phyloP scores from a whole-genome alignment of 2,113 vertebrate genomes.

The Xiphophorus hellerii region DNA sequence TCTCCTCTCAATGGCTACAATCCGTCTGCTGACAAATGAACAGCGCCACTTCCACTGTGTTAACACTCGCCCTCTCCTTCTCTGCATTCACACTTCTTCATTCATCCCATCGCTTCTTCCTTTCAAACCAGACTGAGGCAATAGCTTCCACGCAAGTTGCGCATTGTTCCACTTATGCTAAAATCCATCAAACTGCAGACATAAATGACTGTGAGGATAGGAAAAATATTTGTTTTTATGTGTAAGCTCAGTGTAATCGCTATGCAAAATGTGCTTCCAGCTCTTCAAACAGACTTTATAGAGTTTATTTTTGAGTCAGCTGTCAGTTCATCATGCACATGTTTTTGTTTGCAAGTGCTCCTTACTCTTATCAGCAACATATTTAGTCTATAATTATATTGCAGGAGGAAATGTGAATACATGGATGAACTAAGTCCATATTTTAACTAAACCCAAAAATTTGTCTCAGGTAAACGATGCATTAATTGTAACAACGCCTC shows the following conservation, averaged over 20 bases:
- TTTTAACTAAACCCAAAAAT: not conserved
- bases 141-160: slow-evolving; percentile 39
- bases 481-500: not conserved
- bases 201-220: slow-evolving; percentile 18
- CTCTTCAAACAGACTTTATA: slow-evolving; percentile 17
- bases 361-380: not conserved
- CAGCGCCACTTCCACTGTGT: slow-evolving; percentile 55
- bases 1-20: slow-evolving; percentile 75
- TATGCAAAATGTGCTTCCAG: slow-evolving; percentile 14
- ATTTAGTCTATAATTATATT: slow-evolving; percentile 25
- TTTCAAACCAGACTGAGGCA: slow-evolving; percentile 40
- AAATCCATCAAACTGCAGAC: slow-evolving; percentile 42
- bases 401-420: not conserved
- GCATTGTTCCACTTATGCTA: slow-evolving; percentile 41
- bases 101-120: slow-evolving; percentile 51
- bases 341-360: too few species aligned
- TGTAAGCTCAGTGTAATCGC: slow-evolving; percentile 13
- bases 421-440: not conserved
- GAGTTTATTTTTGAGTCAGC: not conserved
- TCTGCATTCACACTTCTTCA: slow-evolving; percentile 48
- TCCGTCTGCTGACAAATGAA: slow-evolving; percentile 76
- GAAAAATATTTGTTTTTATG: slow-evolving; percentile 16
- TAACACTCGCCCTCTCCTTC: slow-evolving; percentile 40
- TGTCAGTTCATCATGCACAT: not conserved
- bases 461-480: not conserved